Percentiles rank a stretch among this genome's conserved stretches.
These are phyloP conservation scores for Mesorhabditis spiculigera DNA, from an alignment of 2,888 invertebrate species.

Conservation along the genomic window DNA sequence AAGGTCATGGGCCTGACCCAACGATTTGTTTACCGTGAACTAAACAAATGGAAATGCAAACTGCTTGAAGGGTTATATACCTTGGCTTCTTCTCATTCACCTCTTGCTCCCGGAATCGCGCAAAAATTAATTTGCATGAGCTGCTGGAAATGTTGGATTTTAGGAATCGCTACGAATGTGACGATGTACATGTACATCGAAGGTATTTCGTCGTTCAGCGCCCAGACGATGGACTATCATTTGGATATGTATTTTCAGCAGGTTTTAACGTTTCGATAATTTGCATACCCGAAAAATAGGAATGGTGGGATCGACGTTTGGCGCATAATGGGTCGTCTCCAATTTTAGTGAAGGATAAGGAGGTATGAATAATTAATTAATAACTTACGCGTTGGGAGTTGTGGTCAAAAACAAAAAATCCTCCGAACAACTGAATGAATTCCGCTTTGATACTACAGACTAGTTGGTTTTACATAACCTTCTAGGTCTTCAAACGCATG, in stretches of 20 bases:
- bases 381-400: neutral
- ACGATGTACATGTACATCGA: slow-evolving; percentile 58
- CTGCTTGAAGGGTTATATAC: too few relatives aligned
- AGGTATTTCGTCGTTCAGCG: slow-evolving; percentile 56
- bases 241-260: slow-evolving; percentile 58
- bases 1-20: too few relatives aligned
- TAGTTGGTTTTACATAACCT: slow-evolving; percentile 4
- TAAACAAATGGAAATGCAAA: too few relatives aligned
- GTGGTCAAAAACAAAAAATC: too few relatives aligned
- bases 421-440: neutral
- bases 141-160: slow-evolving; percentile 12
- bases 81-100: slow-evolving; percentile 6
- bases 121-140: neutral
- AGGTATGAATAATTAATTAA: slow-evolving; percentile 15
- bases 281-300: slow-evolving; percentile 19
- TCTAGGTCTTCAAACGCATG: slow-evolving; percentile 43
- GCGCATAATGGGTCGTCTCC: slow-evolving; percentile 51
- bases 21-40: too few relatives aligned
- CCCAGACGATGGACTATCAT: slow-evolving; percentile 58
- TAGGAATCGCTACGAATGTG: slow-evolving; percentile 56
- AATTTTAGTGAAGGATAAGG: slow-evolving; percentile 49
- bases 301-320: slow-evolving; percentile 51
- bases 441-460: neutral
- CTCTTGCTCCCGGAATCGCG: neutral
- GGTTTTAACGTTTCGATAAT: slow-evolving; percentile 13